Conservation (phyloP, 2,113 vertebrate species). For the Siniperca knerii region DNA sequence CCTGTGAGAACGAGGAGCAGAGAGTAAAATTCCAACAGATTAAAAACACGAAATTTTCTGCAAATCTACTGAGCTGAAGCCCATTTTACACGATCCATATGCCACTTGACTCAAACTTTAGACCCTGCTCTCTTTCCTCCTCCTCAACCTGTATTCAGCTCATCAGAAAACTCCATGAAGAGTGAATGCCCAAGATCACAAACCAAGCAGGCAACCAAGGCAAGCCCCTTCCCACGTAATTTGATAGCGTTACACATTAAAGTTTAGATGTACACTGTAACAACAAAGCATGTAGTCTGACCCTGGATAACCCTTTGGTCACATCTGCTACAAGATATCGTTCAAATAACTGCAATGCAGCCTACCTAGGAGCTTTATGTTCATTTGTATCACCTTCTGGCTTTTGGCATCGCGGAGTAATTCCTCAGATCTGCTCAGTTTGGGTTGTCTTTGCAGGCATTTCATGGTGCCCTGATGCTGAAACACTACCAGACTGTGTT, state of each 20-base stretch:
- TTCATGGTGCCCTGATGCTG: constrained; percentile 65
- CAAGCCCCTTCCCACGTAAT: neutral
- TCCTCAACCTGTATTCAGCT: neutral
- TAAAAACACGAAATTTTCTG: neutral
- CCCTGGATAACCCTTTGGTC: neutral
- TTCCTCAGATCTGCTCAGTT: constrained; percentile 77
- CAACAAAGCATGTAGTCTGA: neutral
- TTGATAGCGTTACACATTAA: neutral
- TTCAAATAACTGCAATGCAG: neutral
- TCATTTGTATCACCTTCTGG: constrained; percentile 57
- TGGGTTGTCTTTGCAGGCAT: constrained; percentile 66
- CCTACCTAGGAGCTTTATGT: constrained; percentile 80
- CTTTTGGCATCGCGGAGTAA: constrained; percentile 24
- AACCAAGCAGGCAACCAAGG: neutral
- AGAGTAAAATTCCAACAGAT: neutral
- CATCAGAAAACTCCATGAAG: neutral
- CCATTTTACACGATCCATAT: neutral
- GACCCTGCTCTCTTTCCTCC: neutral
- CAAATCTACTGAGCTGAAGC: neutral
- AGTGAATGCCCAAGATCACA: neutral
- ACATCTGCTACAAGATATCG: neutral
- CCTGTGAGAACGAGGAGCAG: constrained; percentile 76
- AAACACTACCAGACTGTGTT: constrained; percentile 7
- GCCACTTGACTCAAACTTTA: neutral
- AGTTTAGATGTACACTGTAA: neutral